Evolutionary conservation across 2,113 vertebrate genomes (phyloP).

Genomic region (Sminthopsis crassicaudata): DNA sequence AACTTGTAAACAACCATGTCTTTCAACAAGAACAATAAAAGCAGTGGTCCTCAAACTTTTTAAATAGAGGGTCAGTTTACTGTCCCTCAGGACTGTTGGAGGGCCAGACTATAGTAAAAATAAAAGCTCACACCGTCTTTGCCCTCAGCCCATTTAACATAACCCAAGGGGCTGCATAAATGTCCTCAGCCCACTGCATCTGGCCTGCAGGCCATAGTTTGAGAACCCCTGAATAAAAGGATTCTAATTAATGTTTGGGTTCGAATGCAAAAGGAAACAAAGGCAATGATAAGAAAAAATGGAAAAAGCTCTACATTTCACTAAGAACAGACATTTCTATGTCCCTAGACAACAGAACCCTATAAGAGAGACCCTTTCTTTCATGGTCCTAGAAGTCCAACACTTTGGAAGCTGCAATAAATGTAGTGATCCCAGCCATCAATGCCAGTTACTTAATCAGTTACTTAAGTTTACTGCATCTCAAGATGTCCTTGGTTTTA

Average conservation of each 20-base stretch:
- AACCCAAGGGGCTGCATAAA: too few relatives aligned
- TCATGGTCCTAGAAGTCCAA: background rate
- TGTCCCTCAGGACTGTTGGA: too few relatives aligned
- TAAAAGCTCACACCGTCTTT: too few relatives aligned
- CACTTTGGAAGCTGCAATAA: background rate
- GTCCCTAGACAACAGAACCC: background rate
- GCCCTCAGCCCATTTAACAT: too few relatives aligned
- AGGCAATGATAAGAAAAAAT: background rate
- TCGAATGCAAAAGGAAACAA: background rate
- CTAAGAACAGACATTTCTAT: background rate
- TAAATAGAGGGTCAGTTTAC: too few relatives aligned
- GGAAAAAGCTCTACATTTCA: background rate
- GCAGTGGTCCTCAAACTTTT: too few relatives aligned
- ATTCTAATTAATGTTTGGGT: background rate
- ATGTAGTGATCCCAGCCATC: background rate
- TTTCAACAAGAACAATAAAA: background rate
- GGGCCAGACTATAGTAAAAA: too few relatives aligned
- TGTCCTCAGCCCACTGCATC: too few relatives aligned
- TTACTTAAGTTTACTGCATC: background rate
- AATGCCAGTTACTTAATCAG: background rate
- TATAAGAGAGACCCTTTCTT: background rate
- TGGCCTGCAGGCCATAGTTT: too few relatives aligned
- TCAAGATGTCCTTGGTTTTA: background rate
- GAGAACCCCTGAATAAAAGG: too few relatives aligned
- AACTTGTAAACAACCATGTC: background rate